Percentiles rank a stretch among this genome's conserved stretches.
Conservation (phyloP, 2,113 vertebrate species). For the Stomatorhinus ivindoensis region DNA sequence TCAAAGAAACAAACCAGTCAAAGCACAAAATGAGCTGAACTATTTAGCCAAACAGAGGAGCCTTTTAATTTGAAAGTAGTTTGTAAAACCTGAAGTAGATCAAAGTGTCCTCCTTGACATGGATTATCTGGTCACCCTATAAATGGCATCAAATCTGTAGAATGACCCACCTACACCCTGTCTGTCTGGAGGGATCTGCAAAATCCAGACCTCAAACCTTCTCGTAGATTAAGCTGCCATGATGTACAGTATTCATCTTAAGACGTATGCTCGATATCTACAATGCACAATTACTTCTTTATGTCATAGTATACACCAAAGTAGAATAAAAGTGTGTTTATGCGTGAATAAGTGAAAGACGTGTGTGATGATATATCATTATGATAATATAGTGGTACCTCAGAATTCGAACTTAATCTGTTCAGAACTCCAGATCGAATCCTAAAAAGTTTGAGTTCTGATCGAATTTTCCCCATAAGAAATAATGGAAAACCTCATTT, state of each 20-base stretch:
- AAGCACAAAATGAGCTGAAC: too few relatives aligned
- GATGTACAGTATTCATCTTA: neutral
- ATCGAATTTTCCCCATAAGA: too few relatives aligned
- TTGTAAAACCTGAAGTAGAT: too few relatives aligned
- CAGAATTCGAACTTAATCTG: too few relatives aligned
- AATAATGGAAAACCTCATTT: too few relatives aligned
- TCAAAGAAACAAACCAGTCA: too few relatives aligned
- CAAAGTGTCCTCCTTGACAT: too few relatives aligned
- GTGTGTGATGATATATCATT: neutral
- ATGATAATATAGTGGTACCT: neutral
- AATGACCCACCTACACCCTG: neutral
- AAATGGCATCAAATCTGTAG: neutral
- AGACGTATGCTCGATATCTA: neutral
- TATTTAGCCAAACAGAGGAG: too few relatives aligned
- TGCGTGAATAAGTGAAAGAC: neutral
- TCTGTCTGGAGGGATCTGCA: neutral
- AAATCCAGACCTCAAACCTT: neutral
- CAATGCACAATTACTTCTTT: neutral
- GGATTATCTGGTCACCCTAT: too few relatives aligned
- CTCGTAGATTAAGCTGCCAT: neutral
- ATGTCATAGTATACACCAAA: neutral
- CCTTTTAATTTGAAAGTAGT: too few relatives aligned
- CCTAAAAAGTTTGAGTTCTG: too few relatives aligned
- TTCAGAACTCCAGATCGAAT: too few relatives aligned
- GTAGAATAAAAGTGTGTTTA: neutral